Evolutionary conservation across 1,140 invertebrate genomes (phyloP).

Genomic region (Patella vulgata): DNA sequence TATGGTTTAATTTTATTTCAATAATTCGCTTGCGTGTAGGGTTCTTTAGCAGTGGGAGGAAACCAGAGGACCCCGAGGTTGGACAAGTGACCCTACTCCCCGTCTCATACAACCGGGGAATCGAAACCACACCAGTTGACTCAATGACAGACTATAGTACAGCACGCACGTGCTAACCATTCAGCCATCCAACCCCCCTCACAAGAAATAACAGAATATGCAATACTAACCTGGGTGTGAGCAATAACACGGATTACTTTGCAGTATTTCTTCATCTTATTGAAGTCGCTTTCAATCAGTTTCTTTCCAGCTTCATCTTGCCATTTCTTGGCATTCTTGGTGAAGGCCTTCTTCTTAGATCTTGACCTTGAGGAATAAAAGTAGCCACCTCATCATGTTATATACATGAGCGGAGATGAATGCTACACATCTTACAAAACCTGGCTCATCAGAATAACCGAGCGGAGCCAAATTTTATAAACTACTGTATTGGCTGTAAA

Average conservation of each 20-base stretch:
- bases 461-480: constrained; percentile 8
- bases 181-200: no score
- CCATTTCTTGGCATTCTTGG: constrained; percentile 99
- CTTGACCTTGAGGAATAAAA: constrained; percentile 84
- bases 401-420: constrained; percentile 48
- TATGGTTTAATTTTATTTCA: no score
- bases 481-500: no score
- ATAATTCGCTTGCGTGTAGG: no score
- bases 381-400: constrained; percentile 49
- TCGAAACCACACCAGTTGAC: no score
- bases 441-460: constrained; percentile 42
- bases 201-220: no score
- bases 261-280: constrained; percentile 98
- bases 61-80: no score
- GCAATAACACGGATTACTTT: constrained; percentile 95
- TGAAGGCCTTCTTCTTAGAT: constrained; percentile 99
- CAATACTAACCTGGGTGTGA: constrained; percentile 92
- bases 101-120: no score
- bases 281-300: constrained; percentile 95
- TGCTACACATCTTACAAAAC: constrained; percentile 7
- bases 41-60: no score
- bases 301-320: constrained; percentile 95
- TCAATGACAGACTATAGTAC: no score
- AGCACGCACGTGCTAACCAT: no score
- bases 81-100: no score